Percentiles rank a stretch among this genome's conserved stretches.
Conservation (phyloP, 2,797 vertebrate species). For the Falco columbarius region DNA sequence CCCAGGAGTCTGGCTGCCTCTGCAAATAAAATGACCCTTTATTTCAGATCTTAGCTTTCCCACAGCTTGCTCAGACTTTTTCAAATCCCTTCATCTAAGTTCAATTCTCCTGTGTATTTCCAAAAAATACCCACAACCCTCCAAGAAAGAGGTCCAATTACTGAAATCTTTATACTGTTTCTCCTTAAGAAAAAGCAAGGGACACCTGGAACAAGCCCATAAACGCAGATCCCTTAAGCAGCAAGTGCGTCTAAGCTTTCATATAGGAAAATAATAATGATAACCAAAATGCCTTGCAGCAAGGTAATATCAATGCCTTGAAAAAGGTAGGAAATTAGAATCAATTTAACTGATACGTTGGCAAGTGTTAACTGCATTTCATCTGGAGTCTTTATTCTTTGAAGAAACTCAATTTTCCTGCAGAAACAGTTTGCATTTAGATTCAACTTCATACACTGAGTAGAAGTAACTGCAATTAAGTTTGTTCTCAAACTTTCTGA, state of each 20-base stretch:
- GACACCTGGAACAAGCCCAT: neutral
- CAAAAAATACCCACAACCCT: neutral
- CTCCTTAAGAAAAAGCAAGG: neutral
- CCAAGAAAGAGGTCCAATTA: neutral
- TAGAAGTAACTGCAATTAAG: constrained; percentile 50
- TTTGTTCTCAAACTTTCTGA: constrained; percentile 48
- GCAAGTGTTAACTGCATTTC: constrained; percentile 58
- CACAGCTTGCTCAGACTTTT: neutral
- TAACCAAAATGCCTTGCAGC: constrained; percentile 60
- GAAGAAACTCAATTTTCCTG: constrained; percentile 58
- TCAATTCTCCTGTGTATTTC: neutral
- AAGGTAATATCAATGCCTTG: constrained; percentile 53
- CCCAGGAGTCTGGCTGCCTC: neutral
- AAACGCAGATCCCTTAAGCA: neutral
- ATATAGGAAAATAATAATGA: constrained; percentile 57
- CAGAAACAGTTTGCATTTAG: constrained; percentile 60
- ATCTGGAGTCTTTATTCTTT: constrained; percentile 55
- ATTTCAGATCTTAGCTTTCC: neutral
- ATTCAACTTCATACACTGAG: constrained; percentile 31
- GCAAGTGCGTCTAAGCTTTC: constrained; percentile 21
- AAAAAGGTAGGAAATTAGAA: constrained; percentile 65
- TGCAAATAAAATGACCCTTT: neutral
- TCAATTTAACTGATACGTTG: constrained; percentile 51
- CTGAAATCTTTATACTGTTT: neutral
- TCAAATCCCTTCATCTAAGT: neutral